Conservation (phyloP, 2,113 vertebrate species). For the Amphiprion percula region DNA sequence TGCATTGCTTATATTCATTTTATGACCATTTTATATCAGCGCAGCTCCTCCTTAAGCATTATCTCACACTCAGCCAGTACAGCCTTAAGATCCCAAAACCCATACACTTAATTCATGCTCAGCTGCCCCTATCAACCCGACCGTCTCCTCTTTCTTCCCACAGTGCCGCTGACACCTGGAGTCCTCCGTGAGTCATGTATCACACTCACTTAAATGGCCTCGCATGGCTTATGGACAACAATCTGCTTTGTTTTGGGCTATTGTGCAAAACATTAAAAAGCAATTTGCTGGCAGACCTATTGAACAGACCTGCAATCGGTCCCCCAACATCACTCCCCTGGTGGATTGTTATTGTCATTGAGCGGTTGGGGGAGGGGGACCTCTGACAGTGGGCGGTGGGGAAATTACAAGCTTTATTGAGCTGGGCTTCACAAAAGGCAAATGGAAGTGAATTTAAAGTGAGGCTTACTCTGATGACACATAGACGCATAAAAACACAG, state of each 20-base stretch:
- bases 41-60: slow-evolving; percentile 5
- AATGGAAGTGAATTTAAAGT: slow-evolving; percentile 52
- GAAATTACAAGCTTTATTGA: slow-evolving; percentile 76
- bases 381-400: slow-evolving; percentile 60
- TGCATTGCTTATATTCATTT: neutral
- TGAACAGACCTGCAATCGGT: slow-evolving; percentile 71
- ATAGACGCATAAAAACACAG: slow-evolving; percentile 2
- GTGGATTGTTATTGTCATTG: slow-evolving; percentile 80
- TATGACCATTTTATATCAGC: slow-evolving; percentile 5
- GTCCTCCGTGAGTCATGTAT: slow-evolving; percentile 88
- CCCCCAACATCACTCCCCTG: slow-evolving; percentile 72
- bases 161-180: slow-evolving; percentile 82
- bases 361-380: slow-evolving; percentile 52
- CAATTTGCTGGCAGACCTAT: slow-evolving; percentile 86
- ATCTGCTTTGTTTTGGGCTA: slow-evolving; percentile 88
- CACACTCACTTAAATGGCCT: slow-evolving; percentile 92
- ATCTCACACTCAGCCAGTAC: slow-evolving; percentile 18
- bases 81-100: slow-evolving; percentile 22
- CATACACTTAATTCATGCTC: slow-evolving; percentile 50
- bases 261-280: slow-evolving; percentile 87
- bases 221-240: slow-evolving; percentile 89
- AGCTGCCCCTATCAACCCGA: slow-evolving; percentile 23
- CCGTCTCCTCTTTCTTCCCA: slow-evolving; percentile 49
- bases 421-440: slow-evolving; percentile 65
- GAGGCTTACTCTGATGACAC: slow-evolving; percentile 43